Conservation (phyloP, 2,797 vertebrate species). For the Rhinogobio ventralis region DNA sequence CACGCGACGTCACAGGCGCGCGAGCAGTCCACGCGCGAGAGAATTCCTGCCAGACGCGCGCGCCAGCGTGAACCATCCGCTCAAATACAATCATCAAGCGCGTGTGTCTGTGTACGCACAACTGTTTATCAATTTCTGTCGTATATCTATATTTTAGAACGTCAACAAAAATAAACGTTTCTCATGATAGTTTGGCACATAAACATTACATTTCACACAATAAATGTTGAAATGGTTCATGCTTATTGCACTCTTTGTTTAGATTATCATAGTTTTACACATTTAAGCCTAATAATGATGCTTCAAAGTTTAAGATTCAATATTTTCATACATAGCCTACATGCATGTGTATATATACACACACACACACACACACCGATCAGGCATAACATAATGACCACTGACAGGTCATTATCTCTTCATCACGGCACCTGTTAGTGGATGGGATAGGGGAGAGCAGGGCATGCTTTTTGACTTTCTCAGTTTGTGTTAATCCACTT, state of each 20-base stretch:
- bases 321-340: too few species aligned
- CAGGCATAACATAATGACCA: too few species aligned
- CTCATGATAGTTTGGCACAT: background rate
- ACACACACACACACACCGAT: too few species aligned
- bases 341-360: too few species aligned
- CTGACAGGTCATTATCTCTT: too few species aligned
- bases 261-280: background rate
- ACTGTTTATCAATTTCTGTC: background rate
- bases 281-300: background rate
- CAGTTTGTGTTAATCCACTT: too few species aligned
- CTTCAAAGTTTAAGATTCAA: too few species aligned
- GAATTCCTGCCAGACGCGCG: conserved; percentile 29
- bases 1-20: conserved; percentile 56
- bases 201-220: background rate
- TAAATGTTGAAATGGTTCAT: background rate
- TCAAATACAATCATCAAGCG: background rate
- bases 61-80: background rate
- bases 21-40: conserved; percentile 42
- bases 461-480: too few species aligned
- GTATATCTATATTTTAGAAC: background rate
- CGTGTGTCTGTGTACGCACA: background rate
- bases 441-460: too few species aligned
- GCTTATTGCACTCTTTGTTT: background rate
- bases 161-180: background rate
- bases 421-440: too few species aligned